Evolutionary conservation across 2,113 vertebrate species (phyloP), one percentile per base, ranked within the genome.

Genomic region (Origma solitaria): DNA sequence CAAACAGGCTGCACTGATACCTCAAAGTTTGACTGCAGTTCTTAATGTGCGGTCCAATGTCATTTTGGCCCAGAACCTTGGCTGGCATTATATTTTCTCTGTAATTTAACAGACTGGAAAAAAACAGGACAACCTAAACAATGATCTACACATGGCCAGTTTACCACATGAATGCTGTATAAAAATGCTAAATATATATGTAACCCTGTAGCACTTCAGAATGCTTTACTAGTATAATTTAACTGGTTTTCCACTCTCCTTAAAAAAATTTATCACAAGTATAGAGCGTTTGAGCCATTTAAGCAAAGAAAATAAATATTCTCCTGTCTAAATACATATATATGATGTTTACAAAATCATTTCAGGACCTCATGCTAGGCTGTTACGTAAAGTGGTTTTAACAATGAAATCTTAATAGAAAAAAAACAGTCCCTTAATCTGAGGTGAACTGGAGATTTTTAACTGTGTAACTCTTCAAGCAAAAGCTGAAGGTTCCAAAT

Each of bases 81-180:
- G 9, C n/a, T 19, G 19, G 2, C 30, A 71, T 31, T 42, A n/a
- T 44, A 90, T 90, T 82, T 71, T 3, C 28, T 69, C n/a, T 62
- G 10, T 50, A 47, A 24, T 30, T 70, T 68, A 47, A 45, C 11
- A 54, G 13, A 14, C 9, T 72, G 35, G 35, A 60, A 82, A 76
- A 76, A 86, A 82, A 13, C 0, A 0, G 23, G 15, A 9, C 35
- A 66, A 23, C 14, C 9, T 38, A 45, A 13, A n/a, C 25, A 38
- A 27, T 14, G 22, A 40, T 79, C 20, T 38, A 28, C 7, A 35
- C 3, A 30, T 24, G 20, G 42, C 42, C 53, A 27, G 11, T 53
- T 88, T 58, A 82, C 12, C 38, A 71, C 30, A 49, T 87, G 30
- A 68, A 71, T 45, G 7, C 6, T 66, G 12, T 47, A 66, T 31